Evolutionary conservation across 1,140 invertebrate genomes (phyloP).

Genomic region (Megalonaias nervosa): DNA sequence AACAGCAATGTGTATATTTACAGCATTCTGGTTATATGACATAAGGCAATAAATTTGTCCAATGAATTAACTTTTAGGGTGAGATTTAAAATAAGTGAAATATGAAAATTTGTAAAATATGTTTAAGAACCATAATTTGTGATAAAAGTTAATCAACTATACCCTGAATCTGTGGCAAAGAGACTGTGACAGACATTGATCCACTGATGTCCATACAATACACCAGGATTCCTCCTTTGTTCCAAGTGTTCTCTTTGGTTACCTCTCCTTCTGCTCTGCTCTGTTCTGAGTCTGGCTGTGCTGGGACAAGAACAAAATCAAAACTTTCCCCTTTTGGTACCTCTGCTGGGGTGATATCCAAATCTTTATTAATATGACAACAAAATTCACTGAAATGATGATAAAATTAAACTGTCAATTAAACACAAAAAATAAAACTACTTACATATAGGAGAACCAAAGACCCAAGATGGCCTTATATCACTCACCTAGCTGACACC

Average conservation of each 20-base stretch:
- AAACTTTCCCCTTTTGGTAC: constrained; percentile 57
- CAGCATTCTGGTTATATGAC: no score
- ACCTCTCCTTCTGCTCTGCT: constrained; percentile 20
- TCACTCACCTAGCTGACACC: no score
- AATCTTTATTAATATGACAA: constrained; percentile 51
- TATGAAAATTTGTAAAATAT: no score
- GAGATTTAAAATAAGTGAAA: not conserved
- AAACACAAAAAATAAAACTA: no score
- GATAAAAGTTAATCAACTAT: constrained; percentile 1
- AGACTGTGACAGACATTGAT: constrained; percentile 53
- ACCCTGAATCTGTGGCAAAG: constrained; percentile 59
- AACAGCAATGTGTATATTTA: no score
- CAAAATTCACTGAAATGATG: constrained; percentile 63
- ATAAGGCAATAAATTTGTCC: no score
- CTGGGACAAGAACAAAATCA: constrained; percentile 59
- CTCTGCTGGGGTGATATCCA: constrained; percentile 53
- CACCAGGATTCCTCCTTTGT: constrained; percentile 53
- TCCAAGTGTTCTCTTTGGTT: constrained; percentile 29
- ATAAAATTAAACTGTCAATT: not conserved
- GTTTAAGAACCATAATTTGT: no score
- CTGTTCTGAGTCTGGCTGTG: constrained; percentile 14
- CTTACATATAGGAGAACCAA: no score
- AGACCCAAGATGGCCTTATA: no score
- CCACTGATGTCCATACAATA: constrained; percentile 68
- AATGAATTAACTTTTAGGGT: not conserved